Base-by-base conservation (phyloP, 2,797 vertebrate genomes). In the Siniperca undulata region DNA sequence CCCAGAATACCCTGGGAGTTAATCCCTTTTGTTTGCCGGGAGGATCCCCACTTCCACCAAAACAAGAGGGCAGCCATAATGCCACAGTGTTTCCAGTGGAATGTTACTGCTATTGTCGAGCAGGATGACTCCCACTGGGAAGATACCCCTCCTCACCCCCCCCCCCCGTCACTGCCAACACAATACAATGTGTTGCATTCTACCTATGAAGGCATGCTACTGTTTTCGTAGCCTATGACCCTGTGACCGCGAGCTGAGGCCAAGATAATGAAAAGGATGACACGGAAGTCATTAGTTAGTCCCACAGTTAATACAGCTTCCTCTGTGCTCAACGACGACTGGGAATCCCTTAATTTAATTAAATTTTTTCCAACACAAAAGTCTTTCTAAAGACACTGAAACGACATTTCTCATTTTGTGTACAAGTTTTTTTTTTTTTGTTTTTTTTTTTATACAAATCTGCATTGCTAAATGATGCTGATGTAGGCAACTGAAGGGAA, bases 201-300 rank as follows among this genome's bases (percentile, higher is more conserved):
- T 88, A 87, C 77, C 78, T 80, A 88, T 85, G 87, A 90, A 85
- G 84, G 81, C 85, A 86, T 53, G 88, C 86, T 86, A 82, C 86
- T 94, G 92, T 94, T 95, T 87, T 90, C 69, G 5, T 94, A 94
- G 92, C 93, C 91, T 90, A 1, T 90, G 93, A 93, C 94, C 92
- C 79, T 0, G 64, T 81, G 89, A 91, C 93, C 82, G 42, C 36
- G 7, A 73, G 67, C 79, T 10, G n/a, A 76, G 80, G 71, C 74
- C 81, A 75, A 70, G 42, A 70, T 90, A 85, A 92, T 92, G 86
- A 88, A 87, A 84, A 88, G 78, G 83, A 86, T 80, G 80, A 92
- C 86, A 84, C 82, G 87, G 94, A 94, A 92, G 92, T 93, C 46
- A 84, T 86, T 78, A 74, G 83, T 90, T 86, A 86, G 84, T 86